These are phyloP conservation scores for Paguma larvata DNA, from an alignment of 2,797 vertebrate species.

Conservation along the genomic window DNA sequence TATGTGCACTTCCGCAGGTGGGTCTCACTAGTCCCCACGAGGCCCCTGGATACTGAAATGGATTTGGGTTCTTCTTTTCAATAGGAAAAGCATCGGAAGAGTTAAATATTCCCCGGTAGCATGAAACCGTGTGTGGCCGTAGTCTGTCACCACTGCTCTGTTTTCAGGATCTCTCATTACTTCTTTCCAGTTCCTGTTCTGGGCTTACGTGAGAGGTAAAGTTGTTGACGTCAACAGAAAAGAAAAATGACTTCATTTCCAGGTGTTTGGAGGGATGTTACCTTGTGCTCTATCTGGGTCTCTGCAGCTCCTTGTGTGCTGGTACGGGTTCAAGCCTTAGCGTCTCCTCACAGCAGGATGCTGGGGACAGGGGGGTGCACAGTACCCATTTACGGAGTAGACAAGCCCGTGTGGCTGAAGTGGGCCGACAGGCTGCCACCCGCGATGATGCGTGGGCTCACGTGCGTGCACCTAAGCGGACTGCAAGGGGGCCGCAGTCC, in stretches of 20 bases:
- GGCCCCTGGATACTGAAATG: neutral
- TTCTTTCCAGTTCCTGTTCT: neutral
- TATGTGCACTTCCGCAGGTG: neutral
- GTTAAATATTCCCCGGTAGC: too few species aligned
- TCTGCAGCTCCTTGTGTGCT: neutral
- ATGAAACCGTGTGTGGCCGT: neutral
- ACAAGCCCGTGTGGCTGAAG: accelerated
- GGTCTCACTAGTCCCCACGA: neutral
- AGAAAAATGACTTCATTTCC: neutral
- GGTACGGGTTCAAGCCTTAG: accelerated
- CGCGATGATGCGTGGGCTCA: accelerated
- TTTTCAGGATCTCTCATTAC: neutral
- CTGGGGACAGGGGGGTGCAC: neutral
- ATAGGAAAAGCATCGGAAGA: neutral
- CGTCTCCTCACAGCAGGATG: accelerated
- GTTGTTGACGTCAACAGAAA: neutral
- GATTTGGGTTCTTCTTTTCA: neutral
- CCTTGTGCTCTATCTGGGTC: neutral
- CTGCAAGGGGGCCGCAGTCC: accelerated
- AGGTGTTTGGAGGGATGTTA: neutral
- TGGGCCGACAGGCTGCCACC: neutral
- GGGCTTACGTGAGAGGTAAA: neutral
- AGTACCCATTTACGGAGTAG: accelerated
- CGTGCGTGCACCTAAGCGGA: accelerated
- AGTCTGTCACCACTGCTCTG: accelerated